Percentiles rank a stretch among this genome's conserved stretches.
Evolutionary conservation across 1,140 invertebrate genomes (phyloP).

Genomic region (Agrypnia vestita): DNA sequence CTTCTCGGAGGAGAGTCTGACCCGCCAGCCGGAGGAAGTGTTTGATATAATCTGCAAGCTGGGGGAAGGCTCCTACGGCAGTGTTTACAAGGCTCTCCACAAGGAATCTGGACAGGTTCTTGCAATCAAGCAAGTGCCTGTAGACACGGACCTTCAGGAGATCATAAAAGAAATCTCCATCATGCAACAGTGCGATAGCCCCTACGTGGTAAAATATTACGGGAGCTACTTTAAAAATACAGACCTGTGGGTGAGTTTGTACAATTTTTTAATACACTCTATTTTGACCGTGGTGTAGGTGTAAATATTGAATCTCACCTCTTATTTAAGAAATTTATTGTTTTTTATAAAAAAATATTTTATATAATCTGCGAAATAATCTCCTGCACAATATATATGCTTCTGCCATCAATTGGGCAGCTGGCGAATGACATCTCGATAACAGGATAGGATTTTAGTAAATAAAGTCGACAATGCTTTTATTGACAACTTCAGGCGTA

Average conservation of each 20-base stretch:
- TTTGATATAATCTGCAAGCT: conserved; percentile 99
- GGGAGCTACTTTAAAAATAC: conserved; percentile 99
- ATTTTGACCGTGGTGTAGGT: background rate
- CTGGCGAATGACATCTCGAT: too few relatives aligned
- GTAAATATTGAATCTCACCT: too few relatives aligned
- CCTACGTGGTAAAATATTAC: conserved; percentile 99
- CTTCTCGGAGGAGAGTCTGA: conserved; percentile 95
- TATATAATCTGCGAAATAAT: too few relatives aligned
- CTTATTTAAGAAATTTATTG: too few relatives aligned
- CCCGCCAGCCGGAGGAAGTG: conserved; percentile 97
- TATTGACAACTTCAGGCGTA: too few relatives aligned
- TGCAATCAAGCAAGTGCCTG: conserved; percentile 99
- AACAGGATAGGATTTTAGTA: too few relatives aligned
- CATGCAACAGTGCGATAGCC: conserved; percentile 99
- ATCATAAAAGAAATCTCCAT: conserved; percentile 99
- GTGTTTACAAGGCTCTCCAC: conserved; percentile 89
- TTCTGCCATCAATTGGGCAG: too few relatives aligned
- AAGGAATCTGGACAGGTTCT: conserved; percentile 98
- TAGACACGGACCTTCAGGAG: conserved; percentile 99
- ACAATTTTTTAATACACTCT: conserved; percentile 8
- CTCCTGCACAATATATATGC: too few relatives aligned
- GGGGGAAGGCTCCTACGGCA: conserved; percentile 92
- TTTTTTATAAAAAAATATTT: too few relatives aligned
- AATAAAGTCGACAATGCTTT: too few relatives aligned
- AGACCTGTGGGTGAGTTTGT: conserved; percentile 90